Base-by-base conservation (phyloP, 2,797 vertebrate species). In the Sarcophilus harrisii region DNA sequence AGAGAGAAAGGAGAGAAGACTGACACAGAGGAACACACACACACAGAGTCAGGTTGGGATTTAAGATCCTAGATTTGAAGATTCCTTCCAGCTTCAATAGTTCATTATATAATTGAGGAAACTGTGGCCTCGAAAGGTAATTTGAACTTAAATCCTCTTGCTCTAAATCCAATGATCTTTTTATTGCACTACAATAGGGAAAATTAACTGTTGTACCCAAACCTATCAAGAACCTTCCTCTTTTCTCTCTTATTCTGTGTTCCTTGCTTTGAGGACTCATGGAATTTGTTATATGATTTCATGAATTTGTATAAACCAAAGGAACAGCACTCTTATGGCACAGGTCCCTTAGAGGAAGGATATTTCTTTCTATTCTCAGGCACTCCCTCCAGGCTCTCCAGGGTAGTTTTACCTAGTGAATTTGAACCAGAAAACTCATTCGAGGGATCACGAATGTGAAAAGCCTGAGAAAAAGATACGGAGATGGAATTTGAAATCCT, bases 401-500 rank as follows among this genome's bases (percentile, higher is more conserved):
- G 73, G 8, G 73, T 49, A 87, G 24, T 8, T 45, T 87, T 87
- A 87, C 73, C 73, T 87, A 87, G 32, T 49, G 38, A 21, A 87
- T 87, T 87, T 87, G 73, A 24, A 49, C 9, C 54, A 55, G 54
- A 49, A 87, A 9, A 45, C 2, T 16, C 38, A 49, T 62, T 62
- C 38, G 10, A 2, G 52, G 29, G 45, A 18, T 95, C 97, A 27
- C 91, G 92, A 55, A 54, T 59, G 28, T 8, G 58, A 92, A 91
- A 93, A 57, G 16, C 55, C 59, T 92, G 96, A 95, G 95, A 92
- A 18, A 96, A 57, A 0, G 87, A 95, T 21, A 95, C 93, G 9
- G 90, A 92, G 94, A 92, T 38, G 93, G 94, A 52, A 14, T 93
- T 6, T 58, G 96, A 93, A 73, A 97, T 92, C 59, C 0, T 38